Base-by-base conservation (phyloP, 2,113 vertebrate genomes). In the Mastomys coucha region DNA sequence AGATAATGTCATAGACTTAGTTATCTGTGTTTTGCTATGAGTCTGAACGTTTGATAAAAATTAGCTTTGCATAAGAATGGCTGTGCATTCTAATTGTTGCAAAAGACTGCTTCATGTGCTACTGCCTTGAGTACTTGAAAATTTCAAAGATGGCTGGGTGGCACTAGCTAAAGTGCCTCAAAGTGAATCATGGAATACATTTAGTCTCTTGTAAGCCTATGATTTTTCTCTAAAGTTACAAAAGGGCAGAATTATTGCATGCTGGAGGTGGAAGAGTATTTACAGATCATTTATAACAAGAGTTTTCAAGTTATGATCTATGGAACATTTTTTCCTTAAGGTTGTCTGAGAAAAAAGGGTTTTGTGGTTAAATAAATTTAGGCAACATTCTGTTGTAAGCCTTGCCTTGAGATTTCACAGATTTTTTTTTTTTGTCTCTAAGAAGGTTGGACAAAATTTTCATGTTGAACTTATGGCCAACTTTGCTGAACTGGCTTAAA, bases 351-450 rank as follows among this genome's bases (percentile, higher is more conserved):
- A 92, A 33, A 89, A 84, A 88, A 90, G 33, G 19, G 81, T 90
- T 95, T 65, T 96, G 56, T 96, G 89, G 53, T 96, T 69, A 91
- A 82, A 95, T 93, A 90, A 87, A 95, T 96, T 89, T 82, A 77
- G 63, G 85, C 75, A 95, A 95, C 33, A 65, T 26, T 53, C 56
- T 94, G n/a, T 88, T 88, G 36, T 91, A 78, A 90, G 78, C 14
- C n/a, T 58, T 8, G 82, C 45, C 90, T 95, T 82, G 73, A 78
- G 53, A 87, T 78, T 97, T 92, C 53, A 90, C 24, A 92, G 45
- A 72, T 89, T 78, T 65, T 51, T 67, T 49, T 67, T 87, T 96
- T 65, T 88, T 93, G 58, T 58, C 65, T 93, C 85, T 82, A 82
- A 92, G 73, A 96, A 96, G 69, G 69, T 90, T 70, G 93, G 67